Evolutionary conservation across 2,797 vertebrate species (phyloP).

Genomic region (Danio aesculapii): DNA sequence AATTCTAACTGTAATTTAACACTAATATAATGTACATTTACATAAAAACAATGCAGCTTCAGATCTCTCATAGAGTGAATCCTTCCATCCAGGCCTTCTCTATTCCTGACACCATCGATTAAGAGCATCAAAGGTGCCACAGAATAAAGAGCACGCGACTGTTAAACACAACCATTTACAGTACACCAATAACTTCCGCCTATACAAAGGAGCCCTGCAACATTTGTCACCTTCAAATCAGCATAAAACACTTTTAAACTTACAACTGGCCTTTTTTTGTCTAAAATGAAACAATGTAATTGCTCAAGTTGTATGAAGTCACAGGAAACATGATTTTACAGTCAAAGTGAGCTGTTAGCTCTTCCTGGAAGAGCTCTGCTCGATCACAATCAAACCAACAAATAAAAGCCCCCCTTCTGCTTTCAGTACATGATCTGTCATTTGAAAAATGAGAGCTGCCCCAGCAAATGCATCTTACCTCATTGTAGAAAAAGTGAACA

Average conservation of each 20-base stretch:
- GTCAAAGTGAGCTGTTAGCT: background rate
- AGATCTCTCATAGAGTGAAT: constrained; percentile 59
- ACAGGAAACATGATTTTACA: constrained; percentile 18
- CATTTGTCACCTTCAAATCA: background rate
- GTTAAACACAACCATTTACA: constrained; percentile 70
- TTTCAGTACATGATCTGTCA: background rate
- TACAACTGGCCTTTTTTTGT: background rate
- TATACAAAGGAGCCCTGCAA: constrained; percentile 70
- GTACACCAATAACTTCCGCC: constrained; percentile 81
- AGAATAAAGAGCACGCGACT: constrained; percentile 63
- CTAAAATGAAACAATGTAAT: constrained; percentile 19
- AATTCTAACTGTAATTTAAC: background rate
- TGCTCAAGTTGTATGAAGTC: background rate
- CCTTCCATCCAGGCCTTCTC: constrained; percentile 64
- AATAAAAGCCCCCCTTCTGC: background rate
- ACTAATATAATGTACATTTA: background rate
- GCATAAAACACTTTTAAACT: background rate
- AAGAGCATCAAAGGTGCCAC: constrained; percentile 61
- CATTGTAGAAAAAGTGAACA: constrained; percentile 99
- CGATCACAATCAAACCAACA: background rate
- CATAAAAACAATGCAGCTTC: constrained; percentile 13
- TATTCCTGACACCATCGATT: constrained; percentile 66
- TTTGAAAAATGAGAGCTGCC: background rate
- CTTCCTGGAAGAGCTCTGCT: constrained; percentile 8
- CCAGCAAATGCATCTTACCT: constrained; percentile 81